phyloP scores from a whole-genome alignment of 2,113 vertebrate genomes.

The Tursiops truncatus region DNA sequence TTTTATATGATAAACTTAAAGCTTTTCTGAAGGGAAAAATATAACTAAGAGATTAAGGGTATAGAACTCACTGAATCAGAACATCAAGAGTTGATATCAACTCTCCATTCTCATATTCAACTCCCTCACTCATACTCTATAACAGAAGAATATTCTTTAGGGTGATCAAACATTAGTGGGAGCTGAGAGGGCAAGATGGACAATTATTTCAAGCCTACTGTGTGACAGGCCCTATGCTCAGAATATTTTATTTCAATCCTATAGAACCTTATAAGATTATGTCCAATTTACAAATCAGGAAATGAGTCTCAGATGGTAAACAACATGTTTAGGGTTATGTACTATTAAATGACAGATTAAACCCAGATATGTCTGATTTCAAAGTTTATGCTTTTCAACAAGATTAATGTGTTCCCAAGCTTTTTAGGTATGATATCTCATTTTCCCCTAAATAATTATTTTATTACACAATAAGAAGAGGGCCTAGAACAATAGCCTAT shows the following conservation, averaged over 20 bases:
- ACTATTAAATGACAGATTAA: not conserved
- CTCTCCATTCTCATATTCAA: not conserved
- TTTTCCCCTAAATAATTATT: not conserved
- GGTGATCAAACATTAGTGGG: not conserved
- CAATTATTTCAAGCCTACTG: not conserved
- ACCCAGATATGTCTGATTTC: not conserved
- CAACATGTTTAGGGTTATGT: not conserved
- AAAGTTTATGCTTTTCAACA: not conserved
- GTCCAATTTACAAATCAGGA: slow-evolving; percentile 12
- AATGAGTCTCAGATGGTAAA: not conserved
- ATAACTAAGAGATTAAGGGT: not conserved
- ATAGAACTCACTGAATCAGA: not conserved
- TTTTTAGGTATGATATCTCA: not conserved
- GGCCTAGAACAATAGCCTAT: not conserved
- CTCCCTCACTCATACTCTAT: not conserved
- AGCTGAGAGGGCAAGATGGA: not conserved
- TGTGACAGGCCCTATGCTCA: not conserved
- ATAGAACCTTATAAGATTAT: not conserved
- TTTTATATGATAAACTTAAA: not conserved
- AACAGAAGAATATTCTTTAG: not conserved
- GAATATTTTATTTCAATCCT: slow-evolving; percentile 18
- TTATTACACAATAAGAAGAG: not conserved
- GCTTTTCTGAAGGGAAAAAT: not conserved
- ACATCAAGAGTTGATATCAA: not conserved
- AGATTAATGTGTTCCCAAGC: not conserved